Evolutionary conservation across 2,888 invertebrate species (phyloP), one percentile per base, ranked within the genome.

Genomic region (Drosophila putrida): DNA sequence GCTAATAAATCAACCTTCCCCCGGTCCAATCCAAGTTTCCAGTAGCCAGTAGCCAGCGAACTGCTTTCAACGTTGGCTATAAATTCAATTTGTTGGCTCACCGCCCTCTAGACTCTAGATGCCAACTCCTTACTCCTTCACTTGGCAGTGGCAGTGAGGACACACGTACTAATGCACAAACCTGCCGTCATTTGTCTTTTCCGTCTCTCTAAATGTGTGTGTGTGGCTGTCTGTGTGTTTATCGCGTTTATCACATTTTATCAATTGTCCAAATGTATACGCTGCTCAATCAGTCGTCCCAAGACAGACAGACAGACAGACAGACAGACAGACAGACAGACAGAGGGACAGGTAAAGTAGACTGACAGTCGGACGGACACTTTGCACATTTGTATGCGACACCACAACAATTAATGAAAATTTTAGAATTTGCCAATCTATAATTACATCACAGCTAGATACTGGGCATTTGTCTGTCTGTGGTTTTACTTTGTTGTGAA

Each of bases 401-500:
- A 70, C 73, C 68, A 50, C 78, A 75, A 85, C 83, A 88, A 90
- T 89, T 89, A 90, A 90, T 90, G 90, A 85, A 83, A 90, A 81
- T 86, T 85, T 82, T 88, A 82, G 83, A 76, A 86, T 81, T 85
- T 77, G 75, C 79, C 84, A 90, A 90, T 90, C 90, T 90, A 80
- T 90, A 90, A 90, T 90, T 90, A 88, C 84, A 90, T 86, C 86
- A 78, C 43, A 63, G 38, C n/a, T 28, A 47, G 47, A 62, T 35
- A 31, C 49, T 13, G 49, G 15, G 47, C 41, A 50, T 51, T 61
- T 38, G 60, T 25, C 33, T 62, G 73, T 35, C 33, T 62, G 73
- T 35, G 75, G 71, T 68, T 69, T 71, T 59, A 49, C 57, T 60
- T 60, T 68, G 49, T 51, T 75, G 78, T 83, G 81, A 90, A 88